Evolutionary conservation across 2,888 invertebrate species (phyloP), one percentile per base, ranked within the genome.

Genomic region (Hylaea fasciaria): DNA sequence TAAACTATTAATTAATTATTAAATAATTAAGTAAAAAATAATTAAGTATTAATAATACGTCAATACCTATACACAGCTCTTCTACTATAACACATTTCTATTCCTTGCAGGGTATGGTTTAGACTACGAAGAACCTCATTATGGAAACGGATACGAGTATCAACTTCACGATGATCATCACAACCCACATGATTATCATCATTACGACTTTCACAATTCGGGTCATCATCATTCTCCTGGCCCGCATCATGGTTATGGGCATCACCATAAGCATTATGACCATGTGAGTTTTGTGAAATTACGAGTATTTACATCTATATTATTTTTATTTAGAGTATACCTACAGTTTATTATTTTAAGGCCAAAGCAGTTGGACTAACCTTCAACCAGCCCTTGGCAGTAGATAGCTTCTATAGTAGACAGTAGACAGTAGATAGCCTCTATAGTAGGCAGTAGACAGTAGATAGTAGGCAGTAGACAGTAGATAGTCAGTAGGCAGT

Each of bases 111-210:
- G 85, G 3, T 89, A 89, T 45, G 73, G 79, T 12, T 82, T 80
- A 16, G 90, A 88, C 46, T 89, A 87, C 64, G 91, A 91, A 32
- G 90, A 88, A 11, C 81, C 84, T 17, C 82, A 82, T 57, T 80
- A 82, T 52, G 77, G 75, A 7, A 77, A 82, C 29, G 86, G 79
- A 0, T 81, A 84, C 50, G 89, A 85, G 12, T 82, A 86, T 46
- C 81, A 82, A 1, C 17, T n/a, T 11, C 76, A 73, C 12, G 71
- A 77, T 13, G 72, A 72, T 39, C 80, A 79, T n/a, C 67, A 78
- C 50, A 73, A 78, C 32, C 70, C 73, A 9, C 77, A 76, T 46
- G 79, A 74, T 17, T 77, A 82, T 57, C 64, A 72, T 35, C 69
- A 71, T 43, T 72, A 74, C 47, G 68, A 70, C n/a, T 64, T 69